phyloP scores from a whole-genome alignment of 2,797 vertebrate genomes.

The Dermochelys coriacea region DNA sequence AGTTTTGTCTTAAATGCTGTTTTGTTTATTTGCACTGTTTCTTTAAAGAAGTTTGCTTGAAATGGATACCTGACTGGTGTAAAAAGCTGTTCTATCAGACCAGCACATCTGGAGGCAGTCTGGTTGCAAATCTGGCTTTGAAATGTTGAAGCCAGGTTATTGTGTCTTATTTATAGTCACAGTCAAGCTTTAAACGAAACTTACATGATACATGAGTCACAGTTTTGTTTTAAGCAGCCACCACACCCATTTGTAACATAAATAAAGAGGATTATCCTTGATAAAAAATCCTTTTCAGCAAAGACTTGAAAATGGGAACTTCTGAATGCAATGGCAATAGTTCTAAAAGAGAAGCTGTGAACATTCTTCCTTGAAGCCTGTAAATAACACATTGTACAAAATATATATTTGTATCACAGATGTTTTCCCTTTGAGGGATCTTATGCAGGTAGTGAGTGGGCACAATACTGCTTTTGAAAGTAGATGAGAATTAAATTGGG shows the following conservation, averaged over 20 bases:
- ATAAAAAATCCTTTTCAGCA: neutral
- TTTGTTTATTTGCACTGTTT: slow-evolving; percentile 19
- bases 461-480: neutral
- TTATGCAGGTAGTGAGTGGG: neutral
- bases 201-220: slow-evolving; percentile 38
- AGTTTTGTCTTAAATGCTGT: neutral
- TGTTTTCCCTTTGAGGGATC: neutral
- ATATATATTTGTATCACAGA: neutral
- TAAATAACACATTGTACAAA: neutral
- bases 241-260: neutral
- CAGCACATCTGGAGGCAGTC: slow-evolving; percentile 43
- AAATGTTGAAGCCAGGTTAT: slow-evolving; percentile 40
- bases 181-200: neutral
- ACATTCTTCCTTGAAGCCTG: neutral
- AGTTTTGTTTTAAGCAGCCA: neutral
- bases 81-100: slow-evolving; percentile 52
- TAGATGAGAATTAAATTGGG: neutral
- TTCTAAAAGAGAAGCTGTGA: no score
- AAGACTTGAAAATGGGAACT: neutral
- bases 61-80: neutral
- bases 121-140: slow-evolving; percentile 18
- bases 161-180: slow-evolving; percentile 45
- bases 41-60: neutral
- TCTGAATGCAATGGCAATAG: neutral
- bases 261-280: neutral